phyloP scores from a whole-genome alignment of 2,888 invertebrate genomes.

The Sylvicola cinctus region DNA sequence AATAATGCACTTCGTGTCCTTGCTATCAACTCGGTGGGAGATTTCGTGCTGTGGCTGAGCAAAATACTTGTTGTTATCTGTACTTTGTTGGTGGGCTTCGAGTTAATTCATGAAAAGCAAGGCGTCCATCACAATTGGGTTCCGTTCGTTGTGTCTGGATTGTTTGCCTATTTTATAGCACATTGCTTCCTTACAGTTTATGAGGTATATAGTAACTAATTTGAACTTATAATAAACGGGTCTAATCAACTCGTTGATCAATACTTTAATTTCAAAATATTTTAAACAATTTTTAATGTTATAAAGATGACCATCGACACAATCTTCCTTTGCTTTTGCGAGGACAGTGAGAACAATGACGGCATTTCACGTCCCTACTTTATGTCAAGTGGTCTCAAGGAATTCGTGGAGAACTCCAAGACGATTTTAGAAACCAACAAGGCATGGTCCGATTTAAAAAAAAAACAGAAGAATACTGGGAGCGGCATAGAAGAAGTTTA shows the following conservation, averaged over 20 bases:
- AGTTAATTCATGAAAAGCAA: conserved; percentile 33
- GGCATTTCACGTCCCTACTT: conserved; percentile 37
- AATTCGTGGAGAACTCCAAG: conserved; percentile 33
- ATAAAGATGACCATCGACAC: conserved; percentile 46
- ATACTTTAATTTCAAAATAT: not conserved
- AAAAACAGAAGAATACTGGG: no score
- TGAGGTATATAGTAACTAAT: conserved; percentile 30
- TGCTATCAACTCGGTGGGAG: conserved; percentile 54
- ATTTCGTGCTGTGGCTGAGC: conserved; percentile 45
- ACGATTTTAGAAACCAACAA: conserved; percentile 6
- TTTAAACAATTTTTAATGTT: conserved; percentile 5
- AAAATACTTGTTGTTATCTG: conserved; percentile 42
- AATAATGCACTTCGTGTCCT: conserved; percentile 42
- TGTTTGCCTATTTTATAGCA: conserved; percentile 47
- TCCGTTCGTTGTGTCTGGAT: conserved; percentile 35
- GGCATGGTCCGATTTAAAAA: conserved; percentile 5
- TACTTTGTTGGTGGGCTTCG: conserved; percentile 37
- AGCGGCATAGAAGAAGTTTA: no score
- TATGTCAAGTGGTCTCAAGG: conserved; percentile 44
- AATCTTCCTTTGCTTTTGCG: conserved; percentile 46
- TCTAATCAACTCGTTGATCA: not conserved
- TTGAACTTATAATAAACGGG: not conserved
- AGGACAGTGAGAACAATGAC: conserved; percentile 43
- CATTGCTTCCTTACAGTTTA: conserved; percentile 54
- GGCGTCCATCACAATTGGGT: conserved; percentile 38